Evolutionary conservation across 2,888 invertebrate species (phyloP), one percentile per base, ranked within the genome.

Genomic region (Notodonta dromedarius): DNA sequence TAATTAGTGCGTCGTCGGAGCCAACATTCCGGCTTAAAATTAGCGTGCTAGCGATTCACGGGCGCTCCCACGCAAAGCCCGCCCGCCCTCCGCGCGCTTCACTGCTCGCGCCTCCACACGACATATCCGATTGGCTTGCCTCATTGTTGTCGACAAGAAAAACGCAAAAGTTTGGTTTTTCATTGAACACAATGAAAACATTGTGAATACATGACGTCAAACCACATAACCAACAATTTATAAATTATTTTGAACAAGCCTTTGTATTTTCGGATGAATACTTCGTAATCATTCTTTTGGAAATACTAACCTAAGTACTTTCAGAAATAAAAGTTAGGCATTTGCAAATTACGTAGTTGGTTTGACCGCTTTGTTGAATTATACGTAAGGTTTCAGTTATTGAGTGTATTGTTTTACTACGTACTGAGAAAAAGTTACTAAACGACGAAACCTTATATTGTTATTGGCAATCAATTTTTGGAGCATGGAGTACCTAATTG

Each of bases 21-120:
- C 87, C 89, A 87, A 88, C 87, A 90, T 90, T 90, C 89, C 83
- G 65, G 77, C 78, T 79, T 84, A 88, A 88, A 89, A 87, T 88
- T 89, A 90, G 87, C 83, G 68, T 76, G 77, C 77, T 76, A 71
- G 76, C 79, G 77, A 82, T 86, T 89, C 87, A 88, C 86, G 81
- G 86, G 84, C 85, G 79, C 83, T 69, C 85, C 86, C 81, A 84
- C 86, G 80, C 77, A 60, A 59, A 64, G 60, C 52, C 48, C 67
- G 65, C 73, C 72, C 46, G 46, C 46, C 46, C 46, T 9, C n/a
- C 46, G 42, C 42, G 42, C 46, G 46, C 46, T n/a, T n/a, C 46
- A n/a, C 46, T 11, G 46, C 13, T 13, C 71, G 74, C 48, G 16
- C 11, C 50, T n/a, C 63, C 63, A 66, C 60, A 40, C n/a, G 40